These are phyloP conservation scores for Taxidea taxus DNA, from an alignment of 2,113 vertebrate species.

Conservation along the genomic window DNA sequence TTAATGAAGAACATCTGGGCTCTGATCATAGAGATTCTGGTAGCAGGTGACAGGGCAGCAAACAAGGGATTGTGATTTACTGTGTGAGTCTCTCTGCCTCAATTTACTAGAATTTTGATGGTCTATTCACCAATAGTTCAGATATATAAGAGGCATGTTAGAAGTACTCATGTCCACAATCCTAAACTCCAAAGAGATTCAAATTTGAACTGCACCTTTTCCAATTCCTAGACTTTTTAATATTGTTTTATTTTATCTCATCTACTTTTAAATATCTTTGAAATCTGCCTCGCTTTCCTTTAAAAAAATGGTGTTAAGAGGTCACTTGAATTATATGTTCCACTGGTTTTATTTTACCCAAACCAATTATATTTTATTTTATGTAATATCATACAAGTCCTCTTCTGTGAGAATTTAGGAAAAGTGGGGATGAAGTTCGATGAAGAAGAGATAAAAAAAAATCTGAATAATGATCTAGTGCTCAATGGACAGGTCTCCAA, in stretches of 20 bases:
- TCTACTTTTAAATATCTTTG: not conserved
- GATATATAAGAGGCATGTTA: not conserved
- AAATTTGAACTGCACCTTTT: not conserved
- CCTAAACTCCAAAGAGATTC: not conserved
- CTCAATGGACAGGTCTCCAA: not conserved
- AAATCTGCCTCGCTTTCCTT: not conserved
- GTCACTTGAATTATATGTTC: not conserved
- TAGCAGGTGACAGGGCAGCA: too few species aligned
- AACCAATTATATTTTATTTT: not conserved
- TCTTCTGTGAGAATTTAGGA: not conserved
- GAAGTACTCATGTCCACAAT: fast-evolving
- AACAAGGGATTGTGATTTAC: not conserved
- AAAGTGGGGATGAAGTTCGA: not conserved
- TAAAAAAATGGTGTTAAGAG: not conserved
- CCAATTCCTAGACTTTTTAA: not conserved
- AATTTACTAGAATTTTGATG: too few species aligned
- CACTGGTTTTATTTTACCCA: not conserved
- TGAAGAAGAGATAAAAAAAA: not conserved
- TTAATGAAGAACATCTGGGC: not conserved
- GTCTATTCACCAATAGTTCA: not conserved
- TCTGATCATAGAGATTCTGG: fast-evolving
- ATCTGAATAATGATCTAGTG: not conserved
- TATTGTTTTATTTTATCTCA: not conserved
- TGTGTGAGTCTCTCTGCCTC: fast-evolving
- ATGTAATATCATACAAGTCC: not conserved